Conservation (phyloP, 2,797 vertebrate species). For the Botia almorhae region DNA sequence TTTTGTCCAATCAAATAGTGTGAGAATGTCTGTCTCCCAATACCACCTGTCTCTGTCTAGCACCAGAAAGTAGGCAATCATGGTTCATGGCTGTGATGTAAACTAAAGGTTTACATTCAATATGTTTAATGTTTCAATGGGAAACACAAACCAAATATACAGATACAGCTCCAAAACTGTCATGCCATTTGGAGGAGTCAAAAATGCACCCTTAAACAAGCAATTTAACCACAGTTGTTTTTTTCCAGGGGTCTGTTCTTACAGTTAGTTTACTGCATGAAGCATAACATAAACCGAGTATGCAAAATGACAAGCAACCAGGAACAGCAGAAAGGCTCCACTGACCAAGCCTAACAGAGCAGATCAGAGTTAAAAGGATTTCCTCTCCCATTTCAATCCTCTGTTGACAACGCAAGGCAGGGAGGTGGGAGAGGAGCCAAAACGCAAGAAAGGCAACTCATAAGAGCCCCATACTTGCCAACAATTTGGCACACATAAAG, state of each 20-base stretch:
- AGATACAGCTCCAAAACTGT: neutral
- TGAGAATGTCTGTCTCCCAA: too few species aligned
- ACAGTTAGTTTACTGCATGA: neutral
- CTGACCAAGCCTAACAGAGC: neutral
- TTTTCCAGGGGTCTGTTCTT: neutral
- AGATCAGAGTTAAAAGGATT: constrained; percentile 35
- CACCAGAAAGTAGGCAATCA: neutral
- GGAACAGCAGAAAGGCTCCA: neutral
- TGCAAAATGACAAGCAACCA: constrained; percentile 4
- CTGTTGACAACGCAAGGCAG: constrained; percentile 21
- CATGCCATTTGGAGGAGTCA: neutral
- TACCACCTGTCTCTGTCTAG: neutral
- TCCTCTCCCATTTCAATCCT: constrained; percentile 34
- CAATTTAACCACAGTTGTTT: neutral
- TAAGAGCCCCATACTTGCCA: neutral
- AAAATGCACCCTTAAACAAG: neutral
- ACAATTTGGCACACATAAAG: neutral
- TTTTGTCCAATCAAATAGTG: neutral
- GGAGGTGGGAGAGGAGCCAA: neutral
- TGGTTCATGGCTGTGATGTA: neutral
- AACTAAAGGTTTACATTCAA: too few species aligned
- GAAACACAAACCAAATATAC: too few species aligned
- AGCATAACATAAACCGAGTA: neutral
- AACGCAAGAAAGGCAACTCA: constrained; percentile 30
- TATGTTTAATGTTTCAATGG: too few species aligned